Percentiles rank a stretch among this genome's conserved stretches.
phyloP scores from a whole-genome alignment of 2,113 vertebrate species.

The Triplophysa siluroides region DNA sequence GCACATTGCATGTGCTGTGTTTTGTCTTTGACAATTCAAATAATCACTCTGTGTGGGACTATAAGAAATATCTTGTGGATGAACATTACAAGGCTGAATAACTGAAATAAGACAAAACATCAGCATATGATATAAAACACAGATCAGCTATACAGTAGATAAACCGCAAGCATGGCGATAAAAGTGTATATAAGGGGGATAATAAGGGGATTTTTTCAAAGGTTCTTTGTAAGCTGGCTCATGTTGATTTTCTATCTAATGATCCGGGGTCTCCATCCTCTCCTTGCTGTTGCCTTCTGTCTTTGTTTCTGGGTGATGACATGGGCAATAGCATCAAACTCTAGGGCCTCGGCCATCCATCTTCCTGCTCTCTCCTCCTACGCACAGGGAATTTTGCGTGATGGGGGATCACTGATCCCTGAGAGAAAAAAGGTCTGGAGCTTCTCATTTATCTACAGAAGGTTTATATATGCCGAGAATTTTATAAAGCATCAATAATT shows the following conservation, averaged over 20 bases:
- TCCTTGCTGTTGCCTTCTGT: constrained; percentile 48
- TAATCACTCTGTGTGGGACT: constrained; percentile 1
- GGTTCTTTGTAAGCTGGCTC: constrained; percentile 1
- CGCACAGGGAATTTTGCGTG: constrained; percentile 41
- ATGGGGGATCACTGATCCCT: constrained; percentile 43
- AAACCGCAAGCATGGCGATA: neutral
- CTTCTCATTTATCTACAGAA: neutral
- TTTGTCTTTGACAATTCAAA: constrained; percentile 4
- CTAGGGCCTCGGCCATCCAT: constrained; percentile 51
- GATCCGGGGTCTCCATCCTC: constrained; percentile 49
- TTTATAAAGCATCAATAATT: neutral
- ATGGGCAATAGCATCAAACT: constrained; percentile 56
- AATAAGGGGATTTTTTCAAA: neutral
- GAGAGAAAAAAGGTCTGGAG: constrained; percentile 24
- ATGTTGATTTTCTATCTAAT: constrained; percentile 50
- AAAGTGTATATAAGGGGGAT: no score
- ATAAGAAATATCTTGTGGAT: neutral
- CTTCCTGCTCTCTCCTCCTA: constrained; percentile 54
- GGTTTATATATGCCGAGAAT: neutral
- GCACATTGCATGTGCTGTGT: constrained; percentile 13
- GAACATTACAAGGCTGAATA: neutral
- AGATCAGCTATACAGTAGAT: neutral
- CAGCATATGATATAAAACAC: neutral
- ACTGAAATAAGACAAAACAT: constrained; percentile 9
- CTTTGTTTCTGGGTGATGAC: constrained; percentile 55